phyloP scores from a whole-genome alignment of 37 sponge, comb jelly and placozoan species.

The Cladorhizidae sp. region DNA sequence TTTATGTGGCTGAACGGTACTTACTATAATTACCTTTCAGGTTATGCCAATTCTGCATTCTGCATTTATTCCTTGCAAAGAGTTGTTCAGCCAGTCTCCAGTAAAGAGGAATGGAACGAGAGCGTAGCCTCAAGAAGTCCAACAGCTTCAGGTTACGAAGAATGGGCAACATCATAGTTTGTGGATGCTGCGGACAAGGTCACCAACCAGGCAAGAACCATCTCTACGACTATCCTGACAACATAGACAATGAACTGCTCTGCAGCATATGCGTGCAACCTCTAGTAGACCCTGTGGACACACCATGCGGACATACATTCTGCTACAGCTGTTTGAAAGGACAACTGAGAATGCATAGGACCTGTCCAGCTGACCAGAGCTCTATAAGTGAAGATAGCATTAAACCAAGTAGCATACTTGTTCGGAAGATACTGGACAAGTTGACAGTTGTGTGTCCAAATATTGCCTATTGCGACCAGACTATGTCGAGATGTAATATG shows the following conservation, averaged over 20 bases:
- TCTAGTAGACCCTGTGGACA: conserved; percentile 82
- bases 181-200: conserved; percentile 74
- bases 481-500: conserved; percentile 58
- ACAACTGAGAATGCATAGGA: conserved; percentile 29
- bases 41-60: too few relatives aligned
- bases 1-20: too few relatives aligned
- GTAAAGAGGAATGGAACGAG: too few relatives aligned
- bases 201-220: conserved; percentile 75
- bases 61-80: too few relatives aligned
- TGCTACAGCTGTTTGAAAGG: conserved; percentile 62
- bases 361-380: conserved; percentile 65
- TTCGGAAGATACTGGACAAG: conserved; percentile 79
- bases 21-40: too few relatives aligned
- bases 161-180: conserved; percentile 68
- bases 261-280: conserved; percentile 80
- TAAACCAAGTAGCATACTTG: conserved; percentile 60
- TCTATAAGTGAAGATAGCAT: conserved; percentile 43
- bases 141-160: conserved; percentile 54
- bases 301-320: conserved; percentile 87
- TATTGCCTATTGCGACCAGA: conserved; percentile 77
- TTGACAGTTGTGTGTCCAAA: conserved; percentile 85
- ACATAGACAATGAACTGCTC: conserved; percentile 74
- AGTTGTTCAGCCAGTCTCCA: too few relatives aligned
- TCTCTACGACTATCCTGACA: conserved; percentile 84
- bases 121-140: conserved; percentile 21